Conservation (phyloP, 92 coral and sea anemone species). For the Phymanthus crucifer region DNA sequence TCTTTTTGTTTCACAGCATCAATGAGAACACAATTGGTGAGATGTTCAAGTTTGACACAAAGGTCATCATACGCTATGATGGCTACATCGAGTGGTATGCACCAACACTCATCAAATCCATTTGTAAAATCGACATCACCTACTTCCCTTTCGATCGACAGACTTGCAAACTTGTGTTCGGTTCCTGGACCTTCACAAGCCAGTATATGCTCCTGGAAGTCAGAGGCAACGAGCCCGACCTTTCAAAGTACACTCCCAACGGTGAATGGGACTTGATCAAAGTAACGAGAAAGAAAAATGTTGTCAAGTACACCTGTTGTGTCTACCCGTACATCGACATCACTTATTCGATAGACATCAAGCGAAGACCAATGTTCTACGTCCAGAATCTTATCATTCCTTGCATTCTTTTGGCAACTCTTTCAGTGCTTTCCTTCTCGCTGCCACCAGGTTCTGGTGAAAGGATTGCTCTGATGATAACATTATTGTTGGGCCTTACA, state of each 20-base stretch:
- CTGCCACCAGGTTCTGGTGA: conserved; percentile 93
- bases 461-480: conserved; percentile 83
- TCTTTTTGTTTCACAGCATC: conserved; percentile 49
- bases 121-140: conserved; percentile 91
- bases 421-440: conserved; percentile 79
- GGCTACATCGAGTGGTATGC: conserved; percentile 86
- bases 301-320: conserved; percentile 79
- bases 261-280: conserved; percentile 86
- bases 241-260: conserved; percentile 79
- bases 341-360: conserved; percentile 73
- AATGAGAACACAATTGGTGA: conserved; percentile 78
- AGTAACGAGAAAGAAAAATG: conserved; percentile 57
- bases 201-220: conserved; percentile 62
- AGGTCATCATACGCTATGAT: conserved; percentile 60
- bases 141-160: conserved; percentile 92
- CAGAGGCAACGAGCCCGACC: conserved; percentile 62
- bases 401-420: conserved; percentile 73
- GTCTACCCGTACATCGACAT: conserved; percentile 67
- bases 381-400: conserved; percentile 87
- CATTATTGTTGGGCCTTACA: conserved; percentile 83
- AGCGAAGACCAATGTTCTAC: conserved; percentile 81
- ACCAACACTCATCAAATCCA: conserved; percentile 86
- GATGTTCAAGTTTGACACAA: conserved; percentile 91
- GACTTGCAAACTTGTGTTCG: conserved; percentile 72
- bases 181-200: conserved; percentile 88